Percentiles rank a stretch among this genome's conserved stretches.
phyloP scores from a whole-genome alignment of 1,140 invertebrate genomes.

The Papilio polyxenes region DNA sequence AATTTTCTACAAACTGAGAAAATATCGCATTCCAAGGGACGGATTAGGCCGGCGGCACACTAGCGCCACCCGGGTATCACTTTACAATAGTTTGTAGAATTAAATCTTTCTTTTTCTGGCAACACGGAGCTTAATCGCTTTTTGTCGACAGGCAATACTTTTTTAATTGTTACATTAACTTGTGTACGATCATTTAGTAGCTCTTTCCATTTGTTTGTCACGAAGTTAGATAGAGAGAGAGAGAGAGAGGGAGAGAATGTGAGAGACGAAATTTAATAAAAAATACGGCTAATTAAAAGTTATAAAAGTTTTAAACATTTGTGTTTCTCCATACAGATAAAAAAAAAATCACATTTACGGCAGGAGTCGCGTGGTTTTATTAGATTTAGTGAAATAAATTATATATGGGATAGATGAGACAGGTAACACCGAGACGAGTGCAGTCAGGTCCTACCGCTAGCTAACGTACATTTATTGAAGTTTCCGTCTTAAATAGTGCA shows the following conservation, averaged over 20 bases:
- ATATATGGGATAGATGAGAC: conserved; percentile 30
- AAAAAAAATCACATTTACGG: conserved; percentile 26
- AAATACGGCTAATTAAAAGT: not conserved
- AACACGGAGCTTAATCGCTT: conserved; percentile 11
- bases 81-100: conserved; percentile 21
- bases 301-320: not conserved
- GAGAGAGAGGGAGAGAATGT: not conserved
- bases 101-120: not conserved
- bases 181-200: conserved; percentile 11
- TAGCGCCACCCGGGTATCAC: not conserved
- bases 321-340: conserved; percentile 1
- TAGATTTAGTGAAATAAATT: conserved; percentile 35
- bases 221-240: not conserved
- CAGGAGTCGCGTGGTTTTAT: conserved; percentile 34
- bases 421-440: conserved; percentile 33
- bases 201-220: conserved; percentile 10
- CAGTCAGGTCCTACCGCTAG: conserved; percentile 4
- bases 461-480: no score
- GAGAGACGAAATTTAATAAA: not conserved
- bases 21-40: conserved; percentile 44
- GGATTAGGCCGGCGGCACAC: conserved; percentile 13
- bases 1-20: conserved; percentile 36
- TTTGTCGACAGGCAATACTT: not conserved
- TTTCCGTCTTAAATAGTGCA: no score
- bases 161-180: not conserved